Conservation (phyloP, 2,113 vertebrate species). For the Amphiprion percula region DNA sequence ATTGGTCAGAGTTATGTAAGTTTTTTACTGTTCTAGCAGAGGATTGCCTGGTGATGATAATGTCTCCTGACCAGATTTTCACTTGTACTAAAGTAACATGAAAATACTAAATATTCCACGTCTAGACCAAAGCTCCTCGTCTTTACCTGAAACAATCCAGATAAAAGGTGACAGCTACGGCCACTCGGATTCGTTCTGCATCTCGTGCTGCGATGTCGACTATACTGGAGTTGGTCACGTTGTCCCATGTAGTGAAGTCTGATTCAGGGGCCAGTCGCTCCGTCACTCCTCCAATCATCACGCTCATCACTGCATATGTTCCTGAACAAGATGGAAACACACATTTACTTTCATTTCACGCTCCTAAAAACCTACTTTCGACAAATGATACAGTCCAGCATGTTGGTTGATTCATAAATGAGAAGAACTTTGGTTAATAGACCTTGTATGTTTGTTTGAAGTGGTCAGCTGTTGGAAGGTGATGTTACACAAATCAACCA, state of each 20-base stretch:
- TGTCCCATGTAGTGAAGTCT: constrained; percentile 70
- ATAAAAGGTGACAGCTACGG: constrained; percentile 90
- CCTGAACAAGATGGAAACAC: constrained; percentile 79
- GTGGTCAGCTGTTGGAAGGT: no score
- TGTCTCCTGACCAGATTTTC: no score
- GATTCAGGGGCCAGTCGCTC: constrained; percentile 89
- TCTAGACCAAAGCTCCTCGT: neutral
- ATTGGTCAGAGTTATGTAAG: neutral
- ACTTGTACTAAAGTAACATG: no score
- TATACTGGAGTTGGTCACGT: constrained; percentile 70
- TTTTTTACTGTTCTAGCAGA: no score
- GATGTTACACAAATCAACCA: neutral
- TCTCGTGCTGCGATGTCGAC: constrained; percentile 77
- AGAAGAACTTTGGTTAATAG: no score
- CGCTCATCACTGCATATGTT: constrained; percentile 94
- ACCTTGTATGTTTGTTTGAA: no score
- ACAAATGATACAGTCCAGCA: neutral
- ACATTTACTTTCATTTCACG: no score
- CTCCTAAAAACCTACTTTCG: no score
- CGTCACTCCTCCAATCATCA: constrained; percentile 94
- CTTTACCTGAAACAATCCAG: constrained; percentile 92
- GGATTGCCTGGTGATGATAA: no score
- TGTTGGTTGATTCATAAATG: no score
- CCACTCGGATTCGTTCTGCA: constrained; percentile 83
- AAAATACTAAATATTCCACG: no score